Base-by-base conservation (phyloP, 2,888 invertebrate species). In the Caenorhabditis drosophilae region DNA sequence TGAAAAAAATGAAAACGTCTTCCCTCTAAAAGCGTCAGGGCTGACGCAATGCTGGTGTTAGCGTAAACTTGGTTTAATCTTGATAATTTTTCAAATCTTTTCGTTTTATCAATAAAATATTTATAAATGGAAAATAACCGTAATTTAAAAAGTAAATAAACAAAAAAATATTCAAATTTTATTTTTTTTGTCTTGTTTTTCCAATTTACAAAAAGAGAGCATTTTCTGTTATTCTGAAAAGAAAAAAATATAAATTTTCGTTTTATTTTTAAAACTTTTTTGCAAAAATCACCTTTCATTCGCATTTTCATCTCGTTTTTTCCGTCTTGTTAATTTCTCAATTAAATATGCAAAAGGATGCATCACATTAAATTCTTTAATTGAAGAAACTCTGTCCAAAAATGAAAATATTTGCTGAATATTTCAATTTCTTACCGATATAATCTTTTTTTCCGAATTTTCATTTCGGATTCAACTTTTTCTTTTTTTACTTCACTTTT, bases 301-400 rank as follows among this genome's bases (percentile, higher is more conserved):
- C 7, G 54, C 55, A 27, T 66, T 66, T 15, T 48, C 55, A 48
- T 66, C 66, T 7, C 60, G n/a, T n/a, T n/a, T 50, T 38, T 56
- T 59, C 2, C 41, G 53, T 16, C 71, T 36, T 11, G 67, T 71
- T 18, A 71, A 34, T 27, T 66, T 67, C 45, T 71, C 71, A 27
- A 71, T 41, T 6, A 71, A 23, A 51, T 71, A 71, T 12, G 71
- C 71, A 38, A 71, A 71, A 26, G 71, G 71, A 46, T 71, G 71
- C 71, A 71, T 71, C 18, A 71, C 66, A 44, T 68, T 67, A 52
- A 71, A 68, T 25, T 71, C 71, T 44, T 71, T 57, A 22, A 51
- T 18, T n/a, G 67, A 62, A 0, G 70, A 67, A 4, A 70, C 67
- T 51, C 70, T 67, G 46, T n/a, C n/a, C n/a, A 40, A 63, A 59